A percentile compares a stretch with the other conserved stretches of the same genome.
These are phyloP conservation scores for Acronicta psi DNA, from an alignment of 2,888 invertebrate species.

Conservation along the genomic window DNA sequence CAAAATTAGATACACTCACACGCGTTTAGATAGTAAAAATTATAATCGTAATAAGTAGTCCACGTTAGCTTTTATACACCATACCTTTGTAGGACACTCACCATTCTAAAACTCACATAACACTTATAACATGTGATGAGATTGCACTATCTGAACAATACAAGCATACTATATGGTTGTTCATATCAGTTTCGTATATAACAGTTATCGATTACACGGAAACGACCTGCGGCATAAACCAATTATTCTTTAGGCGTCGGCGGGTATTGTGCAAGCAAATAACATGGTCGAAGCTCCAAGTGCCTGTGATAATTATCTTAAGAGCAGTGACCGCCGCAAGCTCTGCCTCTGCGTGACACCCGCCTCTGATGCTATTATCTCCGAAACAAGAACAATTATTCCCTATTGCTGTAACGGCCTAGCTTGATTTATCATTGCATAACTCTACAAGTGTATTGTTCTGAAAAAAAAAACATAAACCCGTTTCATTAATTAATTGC, in stretches of 20 bases:
- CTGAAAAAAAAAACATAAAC: constrained; percentile 42
- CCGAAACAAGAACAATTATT: constrained; percentile 70
- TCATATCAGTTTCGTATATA: constrained; percentile 38
- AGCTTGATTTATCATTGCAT: constrained; percentile 57
- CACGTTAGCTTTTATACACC: too few species aligned
- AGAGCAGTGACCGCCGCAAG: constrained; percentile 76
- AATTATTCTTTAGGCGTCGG: constrained; percentile 62
- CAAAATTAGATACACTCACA: too few species aligned
- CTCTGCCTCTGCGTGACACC: constrained; percentile 67
- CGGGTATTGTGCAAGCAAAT: constrained; percentile 73
- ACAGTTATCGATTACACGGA: constrained; percentile 63
- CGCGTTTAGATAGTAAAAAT: not conserved
- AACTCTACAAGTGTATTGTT: constrained; percentile 51
- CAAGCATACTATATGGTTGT: constrained; percentile 15
- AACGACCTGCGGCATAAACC: constrained; percentile 53
- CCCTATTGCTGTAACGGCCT: constrained; percentile 63
- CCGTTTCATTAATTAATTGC: constrained; percentile 47
- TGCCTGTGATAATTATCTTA: constrained; percentile 66
- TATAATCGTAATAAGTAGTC: too few species aligned
- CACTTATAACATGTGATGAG: constrained; percentile 27
- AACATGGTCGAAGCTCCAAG: constrained; percentile 66
- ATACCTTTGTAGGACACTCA: too few species aligned
- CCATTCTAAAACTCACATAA: constrained; percentile 1
- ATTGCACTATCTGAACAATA: constrained; percentile 29
- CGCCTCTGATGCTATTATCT: constrained; percentile 65